Evolutionary conservation across 2,888 invertebrate genomes (phyloP), one percentile per base, ranked within the genome.

Genomic region (Tetragnatha montana): DNA sequence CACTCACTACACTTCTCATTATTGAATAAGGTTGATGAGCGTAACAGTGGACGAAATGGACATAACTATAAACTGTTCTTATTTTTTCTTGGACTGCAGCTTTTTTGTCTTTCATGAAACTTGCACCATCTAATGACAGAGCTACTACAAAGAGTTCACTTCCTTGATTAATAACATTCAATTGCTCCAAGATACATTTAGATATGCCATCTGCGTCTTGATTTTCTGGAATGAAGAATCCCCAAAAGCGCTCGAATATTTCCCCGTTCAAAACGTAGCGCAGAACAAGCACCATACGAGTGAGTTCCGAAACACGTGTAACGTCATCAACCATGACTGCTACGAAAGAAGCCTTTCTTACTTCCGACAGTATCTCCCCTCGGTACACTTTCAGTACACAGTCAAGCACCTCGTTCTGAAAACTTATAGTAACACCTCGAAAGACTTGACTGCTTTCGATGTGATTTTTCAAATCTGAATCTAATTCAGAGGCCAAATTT

Each of bases 41-140:
- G 76, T 90, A 90, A 85, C 91, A 92, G 79, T 92, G 91, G 7
- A 91, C 78, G 78, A 91, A 91, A 49, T 76, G 76, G 76, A 91
- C 91, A 78, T 90, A 75, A 47, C 47, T 81, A 79, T 88, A 91
- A 51, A 81, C 74, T 78, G 87, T 82, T 82, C 87, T 91, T 51
- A 92, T 84, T 79, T 74, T 88, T 49, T 91, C 89, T 91, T 93
- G 93, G 49, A 93, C 92, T n/a, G 92, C 92, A 68, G 75, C 81
- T 47, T 78, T 84, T n/a, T 92, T 92, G 1, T 6, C 60, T 75
- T 91, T 92, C 92, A 93, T 91, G 19, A 92, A 91, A 47, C 90
- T 74, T 75, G 92, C 92, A 47, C 93, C 92, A 89, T 93, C 92
- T 84, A 92, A 93, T 75, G 91, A 91, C 88, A 92, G 93, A 22